These are phyloP conservation scores for Agelastica alni DNA, from an alignment of 2,888 invertebrate species.

Conservation along the genomic window DNA sequence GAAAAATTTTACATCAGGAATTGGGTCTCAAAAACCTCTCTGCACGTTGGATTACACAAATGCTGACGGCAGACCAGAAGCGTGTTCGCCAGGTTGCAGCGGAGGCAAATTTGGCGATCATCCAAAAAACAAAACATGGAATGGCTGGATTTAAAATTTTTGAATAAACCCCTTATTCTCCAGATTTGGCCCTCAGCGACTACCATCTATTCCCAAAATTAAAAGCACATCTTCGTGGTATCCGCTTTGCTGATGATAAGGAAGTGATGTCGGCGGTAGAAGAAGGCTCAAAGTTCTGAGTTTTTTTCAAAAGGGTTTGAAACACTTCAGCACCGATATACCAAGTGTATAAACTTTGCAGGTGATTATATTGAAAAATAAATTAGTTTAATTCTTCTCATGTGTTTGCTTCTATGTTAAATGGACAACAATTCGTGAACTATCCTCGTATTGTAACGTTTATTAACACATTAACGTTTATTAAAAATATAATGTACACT, in stretches of 20 bases:
- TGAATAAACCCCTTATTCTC: background rate
- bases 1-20: too few relatives aligned
- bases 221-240: too few relatives aligned
- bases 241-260: background rate
- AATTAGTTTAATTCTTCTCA: background rate
- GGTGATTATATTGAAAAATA: background rate
- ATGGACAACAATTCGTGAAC: too few relatives aligned
- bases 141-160: background rate
- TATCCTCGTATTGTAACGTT: too few relatives aligned
- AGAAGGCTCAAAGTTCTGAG: background rate
- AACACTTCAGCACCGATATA: background rate
- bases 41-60: too few relatives aligned
- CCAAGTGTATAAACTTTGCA: background rate
- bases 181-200: background rate
- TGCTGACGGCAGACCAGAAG: too few relatives aligned
- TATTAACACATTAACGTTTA: too few relatives aligned
- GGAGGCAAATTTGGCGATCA: too few relatives aligned
- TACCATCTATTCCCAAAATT: background rate
- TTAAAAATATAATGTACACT: too few relatives aligned
- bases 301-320: background rate
- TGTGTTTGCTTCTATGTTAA: background rate
- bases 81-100: too few relatives aligned
- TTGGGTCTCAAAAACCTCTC: too few relatives aligned
- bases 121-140: too few relatives aligned
- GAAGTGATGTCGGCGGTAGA: background rate